Percentiles rank a stretch among this genome's conserved stretches.
Conservation (phyloP, 2,888 invertebrate genomes). For the Yponomeuta sedellus region DNA sequence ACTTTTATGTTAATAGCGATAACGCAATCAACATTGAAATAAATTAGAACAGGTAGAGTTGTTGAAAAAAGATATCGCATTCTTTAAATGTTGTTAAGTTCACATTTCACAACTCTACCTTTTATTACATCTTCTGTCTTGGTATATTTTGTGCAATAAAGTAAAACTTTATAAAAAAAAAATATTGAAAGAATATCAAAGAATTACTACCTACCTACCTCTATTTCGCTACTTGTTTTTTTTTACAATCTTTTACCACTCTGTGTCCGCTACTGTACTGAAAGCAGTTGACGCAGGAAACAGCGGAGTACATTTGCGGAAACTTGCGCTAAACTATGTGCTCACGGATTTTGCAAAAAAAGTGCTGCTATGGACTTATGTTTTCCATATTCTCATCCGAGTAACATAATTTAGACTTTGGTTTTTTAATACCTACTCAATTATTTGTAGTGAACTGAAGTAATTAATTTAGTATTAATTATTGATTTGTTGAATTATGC, state of each 20-base stretch:
- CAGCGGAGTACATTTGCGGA: constrained; percentile 5
- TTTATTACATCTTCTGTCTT: background rate
- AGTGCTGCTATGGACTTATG: background rate
- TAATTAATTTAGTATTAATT: background rate
- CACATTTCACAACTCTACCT: background rate
- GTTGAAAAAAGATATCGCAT: background rate
- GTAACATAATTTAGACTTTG: background rate
- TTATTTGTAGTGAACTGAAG: background rate
- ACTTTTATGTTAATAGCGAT: too few relatives aligned
- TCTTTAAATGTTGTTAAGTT: background rate
- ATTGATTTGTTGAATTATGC: background rate
- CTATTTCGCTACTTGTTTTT: background rate
- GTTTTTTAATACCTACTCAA: background rate
- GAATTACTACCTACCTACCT: background rate
- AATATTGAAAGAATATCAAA: background rate
- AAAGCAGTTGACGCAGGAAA: background rate
- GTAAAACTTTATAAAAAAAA: background rate
- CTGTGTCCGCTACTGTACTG: background rate
- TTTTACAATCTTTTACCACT: background rate
- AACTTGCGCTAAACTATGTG: background rate
- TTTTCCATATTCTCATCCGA: background rate
- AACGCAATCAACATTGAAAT: too few relatives aligned
- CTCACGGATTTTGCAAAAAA: background rate
- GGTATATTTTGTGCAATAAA: background rate
- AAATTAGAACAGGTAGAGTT: background rate